Evolutionary conservation across 2,888 invertebrate species (phyloP), one percentile per base, ranked within the genome.

Genomic region (Yponomeuta evonymella): DNA sequence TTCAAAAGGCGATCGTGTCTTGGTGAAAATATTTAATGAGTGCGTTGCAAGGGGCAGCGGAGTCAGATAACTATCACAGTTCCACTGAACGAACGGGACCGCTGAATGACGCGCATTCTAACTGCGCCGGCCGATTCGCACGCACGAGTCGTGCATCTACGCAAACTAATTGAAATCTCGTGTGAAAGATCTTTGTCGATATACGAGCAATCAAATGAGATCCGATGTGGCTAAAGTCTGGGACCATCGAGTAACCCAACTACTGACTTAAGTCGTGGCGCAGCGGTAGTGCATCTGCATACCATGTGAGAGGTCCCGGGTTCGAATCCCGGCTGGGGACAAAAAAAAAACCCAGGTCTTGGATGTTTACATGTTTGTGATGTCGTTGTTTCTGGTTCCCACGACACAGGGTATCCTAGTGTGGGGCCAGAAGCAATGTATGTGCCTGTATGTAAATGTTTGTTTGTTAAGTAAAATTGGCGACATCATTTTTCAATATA

Each of bases 21-120:
- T 70, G 71, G 48, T 72, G 70, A 71, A 73, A 72, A 58, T 75
- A 73, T 73, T 74, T 73, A 74, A 58, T 58, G 73, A 71, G 72
- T 74, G 71, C 74, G 78, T 76, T 78, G 51, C 51, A 58, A 58
- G 15, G 51, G 12, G 15, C 15, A 58, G 15, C 15, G 51, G 51
- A 30, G 65, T 65, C 30, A 65, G 65, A 65, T 65, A 73, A 72
- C 75, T 73, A 78, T 78, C 78, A 71, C 66, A 73, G 75, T 82
- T 83, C 79, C 81, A 79, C 75, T 74, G 78, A 83, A 77, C 75
- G 67, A 75, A 71, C 71, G 72, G 72, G 70, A 63, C 72, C 67
- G 12, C 76, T 77, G 79, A 81, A 76, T 79, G 78, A 77, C 77
- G 75, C 76, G 77, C 79, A 65, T 79, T 71, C 67, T 67, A n/a